Evolutionary conservation across 2,888 invertebrate species (phyloP).

Genomic region (Drosophila subquinaria): DNA sequence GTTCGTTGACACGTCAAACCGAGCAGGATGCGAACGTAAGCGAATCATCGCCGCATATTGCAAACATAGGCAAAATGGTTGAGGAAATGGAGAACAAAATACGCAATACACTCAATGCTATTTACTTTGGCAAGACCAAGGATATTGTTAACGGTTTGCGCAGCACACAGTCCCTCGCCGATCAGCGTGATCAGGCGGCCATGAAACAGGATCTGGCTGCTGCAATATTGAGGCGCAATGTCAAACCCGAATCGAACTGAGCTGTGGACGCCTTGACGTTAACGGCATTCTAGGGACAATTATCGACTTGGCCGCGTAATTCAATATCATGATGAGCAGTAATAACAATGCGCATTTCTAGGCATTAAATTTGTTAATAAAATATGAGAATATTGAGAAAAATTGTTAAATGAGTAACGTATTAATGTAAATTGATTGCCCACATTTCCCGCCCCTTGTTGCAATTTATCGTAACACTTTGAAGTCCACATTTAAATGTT

Average conservation of each 20-base stretch:
- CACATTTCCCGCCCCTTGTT: slow-evolving; percentile 58
- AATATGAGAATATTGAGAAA: slow-evolving; percentile 34
- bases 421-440: slow-evolving; percentile 64
- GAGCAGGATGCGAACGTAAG: slow-evolving; percentile 98
- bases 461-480: slow-evolving; percentile 39
- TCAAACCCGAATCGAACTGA: slow-evolving; percentile 87
- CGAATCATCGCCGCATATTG: slow-evolving; percentile 97
- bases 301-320: slow-evolving; percentile 49
- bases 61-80: slow-evolving; percentile 99
- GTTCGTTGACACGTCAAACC: slow-evolving; percentile 98
- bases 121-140: slow-evolving; percentile 99
- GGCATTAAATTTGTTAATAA: slow-evolving; percentile 77
- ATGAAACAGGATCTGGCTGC: slow-evolving; percentile 94
- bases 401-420: slow-evolving; percentile 55
- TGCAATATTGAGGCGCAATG: slow-evolving; percentile 93
- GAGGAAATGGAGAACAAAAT: slow-evolving; percentile 99
- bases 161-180: slow-evolving; percentile 92
- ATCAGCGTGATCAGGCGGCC: slow-evolving; percentile 93
- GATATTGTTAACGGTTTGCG: no score
- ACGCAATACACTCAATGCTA: slow-evolving; percentile 98
- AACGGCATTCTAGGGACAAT: slow-evolving; percentile 37
- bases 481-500: slow-evolving; percentile 44
- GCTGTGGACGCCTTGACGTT: no score
- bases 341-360: slow-evolving; percentile 70
- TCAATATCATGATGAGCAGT: slow-evolving; percentile 50